phyloP scores from a whole-genome alignment of 2,797 vertebrate genomes.

The Mareca strepera region DNA sequence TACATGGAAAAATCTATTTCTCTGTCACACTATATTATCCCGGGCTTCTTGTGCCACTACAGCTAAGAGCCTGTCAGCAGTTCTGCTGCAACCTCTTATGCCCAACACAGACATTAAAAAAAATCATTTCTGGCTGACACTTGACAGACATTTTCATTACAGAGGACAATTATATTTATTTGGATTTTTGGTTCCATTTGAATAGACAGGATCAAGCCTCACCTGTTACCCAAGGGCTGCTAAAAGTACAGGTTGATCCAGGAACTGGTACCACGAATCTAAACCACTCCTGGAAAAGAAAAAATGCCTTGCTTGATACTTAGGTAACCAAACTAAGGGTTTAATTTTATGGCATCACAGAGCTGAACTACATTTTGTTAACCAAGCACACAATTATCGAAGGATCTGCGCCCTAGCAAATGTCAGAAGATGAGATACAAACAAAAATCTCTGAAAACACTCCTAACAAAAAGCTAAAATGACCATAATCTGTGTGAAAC shows the following conservation, averaged over 20 bases:
- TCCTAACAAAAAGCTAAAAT: neutral
- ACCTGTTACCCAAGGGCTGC: neutral
- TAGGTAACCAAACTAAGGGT: neutral
- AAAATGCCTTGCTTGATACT: neutral
- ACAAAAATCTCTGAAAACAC: neutral
- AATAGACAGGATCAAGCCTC: neutral
- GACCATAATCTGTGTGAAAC: rapidly evolving
- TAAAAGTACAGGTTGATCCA: neutral
- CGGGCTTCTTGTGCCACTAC: neutral
- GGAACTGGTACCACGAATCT: neutral
- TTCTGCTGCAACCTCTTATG: neutral
- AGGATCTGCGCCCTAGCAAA: neutral
- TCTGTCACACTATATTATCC: neutral
- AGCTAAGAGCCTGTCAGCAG: neutral
- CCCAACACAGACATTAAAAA: neutral
- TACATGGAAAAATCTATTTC: conserved; percentile 18
- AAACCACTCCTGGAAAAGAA: neutral
- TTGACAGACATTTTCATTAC: neutral
- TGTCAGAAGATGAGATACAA: neutral
- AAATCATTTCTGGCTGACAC: neutral
- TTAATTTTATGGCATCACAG: neutral
- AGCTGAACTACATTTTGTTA: rapidly evolving
- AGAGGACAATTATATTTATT: neutral
- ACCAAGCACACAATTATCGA: rapidly evolving
- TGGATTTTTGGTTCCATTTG: neutral